Conservation (phyloP, 2,797 vertebrate genomes). For the Peromyscus aztecus region DNA sequence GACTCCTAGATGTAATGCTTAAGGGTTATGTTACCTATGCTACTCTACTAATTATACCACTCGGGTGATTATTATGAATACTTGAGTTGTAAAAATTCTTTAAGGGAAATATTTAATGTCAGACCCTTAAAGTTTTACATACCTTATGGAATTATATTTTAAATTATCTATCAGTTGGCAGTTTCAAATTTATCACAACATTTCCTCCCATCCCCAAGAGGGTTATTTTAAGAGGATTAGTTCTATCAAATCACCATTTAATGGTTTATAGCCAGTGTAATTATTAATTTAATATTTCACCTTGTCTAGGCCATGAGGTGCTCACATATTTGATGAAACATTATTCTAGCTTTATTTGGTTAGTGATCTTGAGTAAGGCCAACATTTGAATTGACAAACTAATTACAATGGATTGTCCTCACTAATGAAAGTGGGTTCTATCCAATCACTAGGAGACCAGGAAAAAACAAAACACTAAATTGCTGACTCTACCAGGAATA, state of each 20-base stretch:
- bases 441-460: not conserved
- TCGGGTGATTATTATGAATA: not conserved
- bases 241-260: not conserved
- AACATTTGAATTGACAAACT: not conserved
- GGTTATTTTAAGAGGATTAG: not conserved
- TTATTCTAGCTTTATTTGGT: not conserved
- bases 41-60: not conserved
- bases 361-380: not conserved
- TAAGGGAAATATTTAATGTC: not conserved
- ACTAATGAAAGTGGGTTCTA: not conserved
- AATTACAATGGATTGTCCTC: not conserved
- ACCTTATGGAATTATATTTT: not conserved
- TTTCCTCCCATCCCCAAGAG: not conserved
- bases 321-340: not conserved
- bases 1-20: not conserved
- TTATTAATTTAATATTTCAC: not conserved
- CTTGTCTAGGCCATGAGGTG: not conserved
- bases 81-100: not conserved
- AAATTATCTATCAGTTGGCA: not conserved
- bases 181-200: not conserved
- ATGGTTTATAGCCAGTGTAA: not conserved
- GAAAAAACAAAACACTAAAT: not conserved
- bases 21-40: not conserved
- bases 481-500: not conserved
- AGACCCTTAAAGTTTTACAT: not conserved